Evolutionary conservation across 2,797 vertebrate genomes (phyloP).

Genomic region (Amazonetta brasiliensis): DNA sequence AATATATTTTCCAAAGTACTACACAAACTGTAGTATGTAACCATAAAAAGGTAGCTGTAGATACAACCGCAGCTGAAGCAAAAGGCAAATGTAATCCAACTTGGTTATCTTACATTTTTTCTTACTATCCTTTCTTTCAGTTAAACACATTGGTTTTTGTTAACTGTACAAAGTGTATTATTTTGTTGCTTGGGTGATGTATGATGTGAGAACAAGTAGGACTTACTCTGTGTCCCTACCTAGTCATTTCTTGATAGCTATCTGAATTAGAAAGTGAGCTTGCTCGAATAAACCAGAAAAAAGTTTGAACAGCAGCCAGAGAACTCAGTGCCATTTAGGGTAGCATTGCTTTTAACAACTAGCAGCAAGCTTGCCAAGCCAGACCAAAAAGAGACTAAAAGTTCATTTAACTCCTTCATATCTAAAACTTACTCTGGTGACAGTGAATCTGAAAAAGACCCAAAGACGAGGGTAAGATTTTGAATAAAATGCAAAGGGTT

Average conservation of each 20-base stretch:
- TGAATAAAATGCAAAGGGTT: neutral
- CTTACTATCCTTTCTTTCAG: neutral
- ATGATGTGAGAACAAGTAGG: neutral
- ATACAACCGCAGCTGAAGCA: neutral
- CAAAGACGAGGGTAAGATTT: neutral
- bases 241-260: neutral
- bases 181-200: neutral
- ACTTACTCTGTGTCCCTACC: neutral
- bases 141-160: neutral
- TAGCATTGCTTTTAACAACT: conserved; percentile 21
- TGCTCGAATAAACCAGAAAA: neutral
- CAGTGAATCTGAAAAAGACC: neutral
- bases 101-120: neutral
- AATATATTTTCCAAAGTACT: neutral
- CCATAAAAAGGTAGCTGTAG: neutral
- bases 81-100: neutral
- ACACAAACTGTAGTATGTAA: neutral
- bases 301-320: conserved; percentile 30
- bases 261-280: neutral
- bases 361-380: neutral
- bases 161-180: neutral
- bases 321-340: conserved; percentile 54
- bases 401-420: conserved; percentile 49
- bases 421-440: neutral
- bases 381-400: neutral